phyloP scores from a whole-genome alignment of 2,113 vertebrate species.

The Irena cyanogastra region DNA sequence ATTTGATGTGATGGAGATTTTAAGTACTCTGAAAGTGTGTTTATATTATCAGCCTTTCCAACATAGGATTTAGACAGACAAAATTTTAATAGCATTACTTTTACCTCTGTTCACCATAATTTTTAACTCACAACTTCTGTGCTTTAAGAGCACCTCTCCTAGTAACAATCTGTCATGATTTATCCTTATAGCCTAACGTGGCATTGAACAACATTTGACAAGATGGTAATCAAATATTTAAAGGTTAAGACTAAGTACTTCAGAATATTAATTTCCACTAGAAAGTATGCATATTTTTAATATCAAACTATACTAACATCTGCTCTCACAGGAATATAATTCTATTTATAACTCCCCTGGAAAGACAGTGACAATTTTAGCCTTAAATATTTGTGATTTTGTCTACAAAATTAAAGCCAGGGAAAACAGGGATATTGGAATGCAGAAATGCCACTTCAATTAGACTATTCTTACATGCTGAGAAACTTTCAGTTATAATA shows the following conservation, averaged over 20 bases:
- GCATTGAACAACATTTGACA: neutral
- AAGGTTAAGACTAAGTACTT: neutral
- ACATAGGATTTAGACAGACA: neutral
- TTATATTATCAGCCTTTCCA: neutral
- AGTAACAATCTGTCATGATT: neutral
- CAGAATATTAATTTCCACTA: neutral
- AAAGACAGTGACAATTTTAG: neutral
- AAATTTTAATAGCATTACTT: neutral
- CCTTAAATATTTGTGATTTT: neutral
- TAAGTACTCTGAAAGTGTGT: neutral
- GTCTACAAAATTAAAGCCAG: neutral
- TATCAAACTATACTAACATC: neutral
- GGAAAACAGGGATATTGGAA: neutral
- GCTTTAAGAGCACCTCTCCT: neutral
- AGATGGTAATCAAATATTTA: neutral
- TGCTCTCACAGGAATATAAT: neutral
- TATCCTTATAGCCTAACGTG: neutral
- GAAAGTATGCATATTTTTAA: neutral
- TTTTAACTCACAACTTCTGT: neutral
- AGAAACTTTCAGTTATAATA: neutral
- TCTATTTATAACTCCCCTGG: neutral
- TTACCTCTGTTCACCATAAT: neutral
- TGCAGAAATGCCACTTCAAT: neutral
- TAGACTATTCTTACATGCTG: neutral
- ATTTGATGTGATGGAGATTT: neutral